Evolutionary conservation across 2,113 vertebrate species (phyloP), one percentile per base, ranked within the genome.

Genomic region (Sapajus apella): DNA sequence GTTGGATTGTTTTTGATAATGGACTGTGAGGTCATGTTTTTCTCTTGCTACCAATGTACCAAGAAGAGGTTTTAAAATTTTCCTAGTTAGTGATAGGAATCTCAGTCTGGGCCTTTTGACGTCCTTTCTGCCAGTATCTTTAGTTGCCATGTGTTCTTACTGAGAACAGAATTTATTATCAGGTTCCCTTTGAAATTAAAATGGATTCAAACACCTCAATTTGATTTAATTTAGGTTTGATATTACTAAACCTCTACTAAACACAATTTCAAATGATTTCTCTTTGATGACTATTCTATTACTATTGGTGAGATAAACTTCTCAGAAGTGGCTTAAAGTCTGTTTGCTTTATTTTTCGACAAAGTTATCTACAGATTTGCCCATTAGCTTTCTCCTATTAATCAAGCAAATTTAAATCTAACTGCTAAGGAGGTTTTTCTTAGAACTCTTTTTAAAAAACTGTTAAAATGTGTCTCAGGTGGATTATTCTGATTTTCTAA

Each of bases 401-500:
- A 72, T 43, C 6, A 77, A 86, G 13, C 55, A 79, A 87, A 94
- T 85, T 81, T 92, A 90, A 97, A 85, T 55, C 12, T 93, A 93
- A 50, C 47, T 68, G 27, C 40, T 82, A 96, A 66, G 17, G 43
- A 91, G 27, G 86, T 75, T 70, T 85, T 85, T 64, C 50, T 87
- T 89, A 77, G 11, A 20, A 86, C 8, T 89, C 12, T 79, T 64
- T 81, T 0, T 0, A 4, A 8, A 27, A n/a, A 40, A 21, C 0
- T 47, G 4, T 61, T 76, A 40, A 90, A 95, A 70, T 82, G 2
- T 86, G 32, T 89, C 50, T 83, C 32, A 47, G 30, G 40, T 56
- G 3, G 16, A 82, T 85, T 93, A 91, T 91, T 88, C 12, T 37
- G 40, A 97, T 82, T 92, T 97, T 94, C 52, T 75, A 70, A 95